Evolutionary conservation across 2,888 invertebrate species (phyloP).

Genomic region (Caenorhabditis afra): DNA sequence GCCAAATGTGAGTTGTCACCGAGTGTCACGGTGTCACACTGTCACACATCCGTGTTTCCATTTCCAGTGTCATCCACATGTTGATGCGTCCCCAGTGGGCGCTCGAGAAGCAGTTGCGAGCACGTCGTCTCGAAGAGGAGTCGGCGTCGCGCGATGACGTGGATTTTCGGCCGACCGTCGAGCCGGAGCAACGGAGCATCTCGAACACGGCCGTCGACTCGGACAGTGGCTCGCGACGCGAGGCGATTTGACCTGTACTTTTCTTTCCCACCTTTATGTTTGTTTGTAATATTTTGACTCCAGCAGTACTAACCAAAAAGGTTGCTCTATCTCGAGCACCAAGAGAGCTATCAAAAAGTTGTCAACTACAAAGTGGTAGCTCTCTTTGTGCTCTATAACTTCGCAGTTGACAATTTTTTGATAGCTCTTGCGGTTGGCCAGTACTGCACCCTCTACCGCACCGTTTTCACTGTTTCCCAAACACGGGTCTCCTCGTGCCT

Average conservation of each 20-base stretch:
- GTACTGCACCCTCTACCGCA: too few species aligned
- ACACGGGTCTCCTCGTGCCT: too few species aligned
- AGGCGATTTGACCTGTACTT: not conserved
- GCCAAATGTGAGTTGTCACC: slow-evolving; percentile 67
- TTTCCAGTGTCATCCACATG: slow-evolving; percentile 67
- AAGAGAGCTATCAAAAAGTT: too few species aligned
- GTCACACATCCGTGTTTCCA: too few species aligned
- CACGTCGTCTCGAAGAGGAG: slow-evolving; percentile 31
- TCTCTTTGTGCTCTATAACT: too few species aligned
- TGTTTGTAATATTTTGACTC: slow-evolving; percentile 34
- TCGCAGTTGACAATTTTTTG: too few species aligned
- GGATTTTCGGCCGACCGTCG: slow-evolving; percentile 27
- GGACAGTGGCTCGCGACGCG: slow-evolving; percentile 51
- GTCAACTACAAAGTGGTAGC: too few species aligned
- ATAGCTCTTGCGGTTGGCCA: too few species aligned
- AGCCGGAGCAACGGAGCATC: slow-evolving; percentile 61
- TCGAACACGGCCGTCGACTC: slow-evolving; percentile 67
- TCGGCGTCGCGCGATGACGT: slow-evolving; percentile 32
- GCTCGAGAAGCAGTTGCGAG: slow-evolving; percentile 55
- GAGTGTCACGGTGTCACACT: too few species aligned
- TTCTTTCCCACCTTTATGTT: not conserved
- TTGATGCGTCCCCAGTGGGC: slow-evolving; percentile 72
- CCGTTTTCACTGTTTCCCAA: too few species aligned
- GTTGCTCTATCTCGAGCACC: too few species aligned
- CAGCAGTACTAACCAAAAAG: too few species aligned